Evolutionary conservation across 2,113 vertebrate genomes (phyloP).

Genomic region (Myrmecophaga tridactyla): DNA sequence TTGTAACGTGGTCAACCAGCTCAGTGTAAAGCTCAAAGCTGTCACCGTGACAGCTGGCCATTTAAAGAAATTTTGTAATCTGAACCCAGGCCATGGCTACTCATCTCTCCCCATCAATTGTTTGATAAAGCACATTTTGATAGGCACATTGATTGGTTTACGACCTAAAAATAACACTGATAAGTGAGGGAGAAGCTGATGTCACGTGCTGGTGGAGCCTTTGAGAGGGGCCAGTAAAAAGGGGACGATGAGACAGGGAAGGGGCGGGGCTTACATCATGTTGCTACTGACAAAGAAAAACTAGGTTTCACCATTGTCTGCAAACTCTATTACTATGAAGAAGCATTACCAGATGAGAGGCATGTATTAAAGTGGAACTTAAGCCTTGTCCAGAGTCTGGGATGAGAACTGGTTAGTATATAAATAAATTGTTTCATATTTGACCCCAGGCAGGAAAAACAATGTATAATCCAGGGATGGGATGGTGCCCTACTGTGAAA

Average conservation of each 20-base stretch:
- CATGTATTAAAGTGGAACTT: neutral
- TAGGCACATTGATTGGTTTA: neutral
- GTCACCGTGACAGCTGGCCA: slow-evolving; percentile 55
- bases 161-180: neutral
- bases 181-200: neutral
- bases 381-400: neutral
- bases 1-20: neutral
- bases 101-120: slow-evolving; percentile 61
- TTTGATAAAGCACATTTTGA: neutral
- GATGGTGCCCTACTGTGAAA: neutral
- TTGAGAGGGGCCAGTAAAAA: neutral
- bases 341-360: neutral
- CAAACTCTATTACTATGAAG: neutral
- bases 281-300: neutral
- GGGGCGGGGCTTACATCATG: neutral
- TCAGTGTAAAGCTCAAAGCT: neutral
- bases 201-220: neutral
- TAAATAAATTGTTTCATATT: slow-evolving; percentile 26
- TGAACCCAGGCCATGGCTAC: slow-evolving; percentile 45
- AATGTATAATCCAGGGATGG: neutral
- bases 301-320: neutral
- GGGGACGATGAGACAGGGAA: neutral
- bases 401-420: neutral
- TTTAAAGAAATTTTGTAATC: slow-evolving; percentile 71
- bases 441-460: slow-evolving; percentile 20